Evolutionary conservation across 2,113 vertebrate species (phyloP), one percentile per base, ranked within the genome.

Genomic region (Ameiurus melas): DNA sequence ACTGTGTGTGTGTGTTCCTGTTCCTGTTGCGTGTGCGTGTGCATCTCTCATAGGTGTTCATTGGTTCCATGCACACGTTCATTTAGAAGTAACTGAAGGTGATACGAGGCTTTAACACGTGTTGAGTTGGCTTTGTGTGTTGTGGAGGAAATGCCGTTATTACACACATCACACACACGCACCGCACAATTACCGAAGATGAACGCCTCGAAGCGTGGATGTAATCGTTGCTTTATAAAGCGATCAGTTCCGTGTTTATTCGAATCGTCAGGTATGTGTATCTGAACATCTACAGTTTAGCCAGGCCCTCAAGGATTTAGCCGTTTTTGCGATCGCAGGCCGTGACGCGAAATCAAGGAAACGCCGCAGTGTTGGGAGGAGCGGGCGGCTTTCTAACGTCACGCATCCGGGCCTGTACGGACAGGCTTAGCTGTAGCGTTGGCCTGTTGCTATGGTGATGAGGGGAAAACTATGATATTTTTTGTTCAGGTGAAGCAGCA

Each of bases 21-120:
- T 39, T 2, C 81, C 82, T 86, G 87, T 83, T 87, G 85, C 86
- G 64, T 30, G 64, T 68, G 27, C 9, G 64, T n/a, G 62, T 12
- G 25, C n/a, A 27, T 66, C 27, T 13, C 2, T 77, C 4, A 1
- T 47, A 77, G 43, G 73, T 51, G 20, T 77, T 77, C 47, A 27
- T 79, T 79, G 77, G 51, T 47, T 27, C 27, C 12, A 51, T 27
- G 3, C 30, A 36, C 10, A 51, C 12, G 19, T 39, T 73, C 9
- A 39, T 73, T 73, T 43, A 5, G 3, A 20, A 1, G 6, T 51
- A 51, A 77, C 14, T 77, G 73, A 47, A 25, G 25, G 14, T 27
- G 43, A 27, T 25, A 4, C 10, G 7, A 70, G 16, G 70, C 22
- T 70, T 20, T 10, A 20, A 20, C 39, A 39, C 22, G 3, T 33